A percentile compares a stretch with the other conserved stretches of the same genome.
These are phyloP conservation scores for Drepana falcataria DNA, from an alignment of 2,888 invertebrate species.

Conservation along the genomic window DNA sequence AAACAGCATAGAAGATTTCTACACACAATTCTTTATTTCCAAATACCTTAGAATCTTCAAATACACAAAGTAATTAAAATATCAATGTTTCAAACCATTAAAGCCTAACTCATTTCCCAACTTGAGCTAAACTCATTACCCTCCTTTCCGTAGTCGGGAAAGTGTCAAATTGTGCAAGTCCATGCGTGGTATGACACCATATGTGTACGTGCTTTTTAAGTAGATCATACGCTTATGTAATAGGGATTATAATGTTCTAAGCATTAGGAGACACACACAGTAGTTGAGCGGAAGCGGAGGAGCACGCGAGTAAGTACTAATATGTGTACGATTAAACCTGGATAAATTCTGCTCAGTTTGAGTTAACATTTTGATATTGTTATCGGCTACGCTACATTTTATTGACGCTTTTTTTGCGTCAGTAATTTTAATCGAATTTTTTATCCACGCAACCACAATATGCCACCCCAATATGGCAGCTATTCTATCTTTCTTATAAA, in stretches of 20 bases:
- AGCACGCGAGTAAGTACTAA: not conserved
- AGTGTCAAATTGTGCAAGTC: conserved; percentile 1
- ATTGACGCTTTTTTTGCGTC: no score
- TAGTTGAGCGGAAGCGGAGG: not conserved
- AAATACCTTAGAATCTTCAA: no score
- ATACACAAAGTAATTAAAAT: not conserved
- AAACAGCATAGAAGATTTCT: no score
- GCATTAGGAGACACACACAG: not conserved
- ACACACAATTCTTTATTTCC: no score
- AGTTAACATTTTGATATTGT: no score
- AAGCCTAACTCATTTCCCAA: not conserved
- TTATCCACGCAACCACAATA: no score
- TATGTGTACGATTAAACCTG: no score
- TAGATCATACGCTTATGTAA: conserved; percentile 21
- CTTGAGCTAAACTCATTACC: not conserved
- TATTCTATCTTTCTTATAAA: no score
- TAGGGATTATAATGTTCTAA: conserved; percentile 14
- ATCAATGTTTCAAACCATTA: not conserved
- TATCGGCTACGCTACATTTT: no score
- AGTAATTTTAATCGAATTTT: no score
- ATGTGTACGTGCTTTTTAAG: conserved; percentile 15
- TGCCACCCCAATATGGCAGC: no score
- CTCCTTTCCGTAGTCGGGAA: not conserved
- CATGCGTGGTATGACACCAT: conserved; percentile 3
- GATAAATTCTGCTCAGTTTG: no score